These are phyloP conservation scores for Prionchulus punctatus DNA, from an alignment of 2,888 invertebrate genomes.

Conservation along the genomic window DNA sequence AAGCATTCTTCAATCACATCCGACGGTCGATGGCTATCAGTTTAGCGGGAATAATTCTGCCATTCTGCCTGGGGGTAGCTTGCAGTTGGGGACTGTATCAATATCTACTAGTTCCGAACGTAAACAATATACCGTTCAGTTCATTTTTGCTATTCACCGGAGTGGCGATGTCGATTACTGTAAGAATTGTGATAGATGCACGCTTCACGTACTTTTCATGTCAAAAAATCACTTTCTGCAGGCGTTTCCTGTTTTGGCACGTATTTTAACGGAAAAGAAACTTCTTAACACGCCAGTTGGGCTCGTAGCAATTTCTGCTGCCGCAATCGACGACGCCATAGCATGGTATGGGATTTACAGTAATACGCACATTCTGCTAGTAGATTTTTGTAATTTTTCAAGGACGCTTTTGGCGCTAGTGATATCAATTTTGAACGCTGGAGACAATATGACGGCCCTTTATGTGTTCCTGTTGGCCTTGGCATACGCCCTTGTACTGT, in stretches of 20 bases:
- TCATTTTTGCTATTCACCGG: constrained; percentile 13
- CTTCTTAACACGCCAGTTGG: constrained; percentile 12
- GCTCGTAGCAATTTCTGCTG: constrained; percentile 14
- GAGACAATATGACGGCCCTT: constrained; percentile 12
- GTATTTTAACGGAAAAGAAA: constrained; percentile 15
- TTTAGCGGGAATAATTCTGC: constrained; percentile 13
- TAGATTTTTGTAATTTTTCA: neutral
- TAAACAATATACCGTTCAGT: constrained; percentile 10
- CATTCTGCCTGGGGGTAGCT: constrained; percentile 10
- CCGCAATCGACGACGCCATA: constrained; percentile 14
- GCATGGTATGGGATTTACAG: constrained; percentile 10
- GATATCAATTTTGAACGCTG: constrained; percentile 14
- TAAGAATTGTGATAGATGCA: too few species aligned
- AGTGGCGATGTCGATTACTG: constrained; percentile 14
- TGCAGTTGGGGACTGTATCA: constrained; percentile 14
- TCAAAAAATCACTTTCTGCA: constrained; percentile 3
- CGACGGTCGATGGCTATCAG: constrained; percentile 8
- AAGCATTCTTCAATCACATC: constrained; percentile 12
- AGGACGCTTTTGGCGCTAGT: constrained; percentile 13
- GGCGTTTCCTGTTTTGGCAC: constrained; percentile 14
- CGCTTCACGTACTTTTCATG: neutral
- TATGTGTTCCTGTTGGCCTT: constrained; percentile 10
- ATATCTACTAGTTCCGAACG: constrained; percentile 13
- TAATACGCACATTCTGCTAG: neutral
- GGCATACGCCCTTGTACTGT: constrained; percentile 11